Evolutionary conservation across 2,888 invertebrate genomes (phyloP), one percentile per base, ranked within the genome.

Genomic region (Calameuta filiformis): DNA sequence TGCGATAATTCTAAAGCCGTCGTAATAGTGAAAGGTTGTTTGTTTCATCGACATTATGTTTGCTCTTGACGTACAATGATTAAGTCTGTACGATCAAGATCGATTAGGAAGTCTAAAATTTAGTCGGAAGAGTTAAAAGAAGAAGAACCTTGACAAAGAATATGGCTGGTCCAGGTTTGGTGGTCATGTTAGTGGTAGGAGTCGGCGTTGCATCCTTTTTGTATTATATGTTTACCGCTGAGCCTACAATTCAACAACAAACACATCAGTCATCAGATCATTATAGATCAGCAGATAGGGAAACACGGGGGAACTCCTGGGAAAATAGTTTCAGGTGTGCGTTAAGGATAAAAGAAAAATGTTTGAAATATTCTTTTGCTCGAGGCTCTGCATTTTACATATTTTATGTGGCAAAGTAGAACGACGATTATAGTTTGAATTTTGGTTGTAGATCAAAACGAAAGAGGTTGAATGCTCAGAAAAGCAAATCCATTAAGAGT

Each of bases 131-230:
- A 23, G 56, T 23, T 23, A 56, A 15, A 23, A 23, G 23, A 23
- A 56, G 56, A 9, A 56, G 2, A 56, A 9, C 9, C 23, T 56
- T 56, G 23, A 56, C 12, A 69, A 35, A 30, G 76, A 69, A 79
- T 56, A 87, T 87, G 87, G 80, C 86, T 35, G 79, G 85, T 77
- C 84, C 85, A n/a, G 85, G 85, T 1, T 77, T 87, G 35, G 83
- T 84, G n/a, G 79, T 87, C 68, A 83, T 85, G 77, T 77, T 85
- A 33, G 78, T 84, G 69, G 82, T 87, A 56, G 86, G 85, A 9
- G 79, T 85, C 34, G 85, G 87, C 33, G 74, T 87, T 23, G 87
- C 85, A 40, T 83, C 85, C 11, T 81, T 85, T 75, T 79, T 87
- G 15, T 86, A 86, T 79, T 87, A 86, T 73, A 82, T 86, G 76